A percentile compares a stretch with the other conserved stretches of the same genome.
Conservation (phyloP, 2,888 invertebrate genomes). For the Ichneumoninae sp. region DNA sequence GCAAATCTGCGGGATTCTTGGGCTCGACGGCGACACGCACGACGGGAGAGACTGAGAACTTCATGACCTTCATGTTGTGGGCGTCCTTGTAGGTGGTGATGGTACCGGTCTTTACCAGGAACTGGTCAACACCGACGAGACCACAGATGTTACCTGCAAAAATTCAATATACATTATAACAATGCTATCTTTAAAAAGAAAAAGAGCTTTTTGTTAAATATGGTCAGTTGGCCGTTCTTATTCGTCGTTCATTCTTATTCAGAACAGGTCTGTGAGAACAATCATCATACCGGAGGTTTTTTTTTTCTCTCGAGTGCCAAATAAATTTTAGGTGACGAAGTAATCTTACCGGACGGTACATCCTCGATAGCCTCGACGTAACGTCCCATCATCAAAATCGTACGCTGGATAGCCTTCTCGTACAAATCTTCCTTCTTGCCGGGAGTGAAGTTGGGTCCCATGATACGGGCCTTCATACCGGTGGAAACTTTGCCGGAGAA, state of each 20-base stretch:
- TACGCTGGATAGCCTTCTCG: conserved; percentile 99
- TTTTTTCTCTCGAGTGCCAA: not conserved
- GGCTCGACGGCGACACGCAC: conserved; percentile 99
- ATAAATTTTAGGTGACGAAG: not conserved
- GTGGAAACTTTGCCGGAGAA: conserved; percentile 97
- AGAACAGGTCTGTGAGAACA: conserved; percentile 80
- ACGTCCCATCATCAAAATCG: conserved; percentile 99
- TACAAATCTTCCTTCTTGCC: conserved; percentile 99
- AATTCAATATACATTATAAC: not conserved
- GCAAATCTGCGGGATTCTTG: conserved; percentile 99
- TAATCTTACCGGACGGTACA: conserved; percentile 93
- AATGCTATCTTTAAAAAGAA: conserved; percentile 4
- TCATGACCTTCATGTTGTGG: conserved; percentile 99
- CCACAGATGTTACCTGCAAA: conserved; percentile 97
- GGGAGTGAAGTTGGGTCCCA: conserved; percentile 99
- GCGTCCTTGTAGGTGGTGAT: conserved; percentile 99
- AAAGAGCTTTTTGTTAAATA: conserved; percentile 23
- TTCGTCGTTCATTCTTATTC: conserved; percentile 71
- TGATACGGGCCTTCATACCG: conserved; percentile 97
- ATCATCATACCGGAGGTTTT: conserved; percentile 74
- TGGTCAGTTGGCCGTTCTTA: conserved; percentile 72
- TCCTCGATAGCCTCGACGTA: conserved; percentile 99
- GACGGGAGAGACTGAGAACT: conserved; percentile 99
- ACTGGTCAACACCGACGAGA: conserved; percentile 99
- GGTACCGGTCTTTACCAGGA: conserved; percentile 99